These are phyloP conservation scores for Lutjanus erythropterus DNA, from an alignment of 2,113 vertebrate species.

Conservation along the genomic window DNA sequence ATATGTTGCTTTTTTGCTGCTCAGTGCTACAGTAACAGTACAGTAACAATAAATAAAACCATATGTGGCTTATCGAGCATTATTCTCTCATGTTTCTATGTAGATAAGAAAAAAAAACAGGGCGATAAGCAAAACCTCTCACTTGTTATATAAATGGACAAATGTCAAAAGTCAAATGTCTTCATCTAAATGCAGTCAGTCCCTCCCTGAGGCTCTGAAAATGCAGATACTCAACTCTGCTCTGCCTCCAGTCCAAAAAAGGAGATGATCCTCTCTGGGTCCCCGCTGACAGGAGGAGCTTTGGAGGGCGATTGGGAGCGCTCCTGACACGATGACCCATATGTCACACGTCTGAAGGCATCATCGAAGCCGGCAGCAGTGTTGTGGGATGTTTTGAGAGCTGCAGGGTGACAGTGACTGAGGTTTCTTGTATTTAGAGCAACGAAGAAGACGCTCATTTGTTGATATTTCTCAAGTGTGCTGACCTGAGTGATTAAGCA, in stretches of 20 bases:
- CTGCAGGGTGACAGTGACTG: neutral
- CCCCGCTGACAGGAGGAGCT: constrained; percentile 56
- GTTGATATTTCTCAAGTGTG: constrained; percentile 1
- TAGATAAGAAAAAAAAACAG: constrained; percentile 4
- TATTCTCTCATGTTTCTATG: neutral
- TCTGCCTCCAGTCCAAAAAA: constrained; percentile 59
- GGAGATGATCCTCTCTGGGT: constrained; percentile 65
- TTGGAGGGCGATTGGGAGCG: constrained; percentile 32
- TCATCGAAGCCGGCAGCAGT: constrained; percentile 17
- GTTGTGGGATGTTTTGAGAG: constrained; percentile 28
- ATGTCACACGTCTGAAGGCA: constrained; percentile 45
- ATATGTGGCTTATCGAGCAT: neutral
- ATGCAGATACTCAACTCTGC: constrained; percentile 50
- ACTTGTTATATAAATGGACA: constrained; percentile 29
- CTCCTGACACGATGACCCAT: constrained; percentile 65
- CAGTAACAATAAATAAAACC: neutral
- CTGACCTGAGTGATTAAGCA: neutral
- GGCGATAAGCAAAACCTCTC: constrained; percentile 22
- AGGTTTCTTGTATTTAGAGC: neutral
- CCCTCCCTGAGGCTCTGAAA: constrained; percentile 28
- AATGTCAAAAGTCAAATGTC: constrained; percentile 39
- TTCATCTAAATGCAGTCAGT: constrained; percentile 40
- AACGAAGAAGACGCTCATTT: constrained; percentile 1
- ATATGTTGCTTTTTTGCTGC: neutral
- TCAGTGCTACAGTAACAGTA: neutral